Conservation (phyloP, 2,888 invertebrate genomes). For the Drosophila nr. fundita region DNA sequence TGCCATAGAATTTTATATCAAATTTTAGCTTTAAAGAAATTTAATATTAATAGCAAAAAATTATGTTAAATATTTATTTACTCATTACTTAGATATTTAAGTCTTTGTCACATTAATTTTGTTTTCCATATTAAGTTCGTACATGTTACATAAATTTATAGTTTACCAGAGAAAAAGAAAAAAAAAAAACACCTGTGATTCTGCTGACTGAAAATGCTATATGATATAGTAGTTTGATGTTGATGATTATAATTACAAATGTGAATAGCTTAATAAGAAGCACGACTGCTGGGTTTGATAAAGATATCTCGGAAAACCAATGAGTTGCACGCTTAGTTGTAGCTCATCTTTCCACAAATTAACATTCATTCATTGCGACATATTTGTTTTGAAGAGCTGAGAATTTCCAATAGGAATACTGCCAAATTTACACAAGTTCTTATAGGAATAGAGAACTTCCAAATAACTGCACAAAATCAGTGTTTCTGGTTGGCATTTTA, state of each 20-base stretch:
- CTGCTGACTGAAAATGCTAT: background rate
- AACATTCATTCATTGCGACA: too few species aligned
- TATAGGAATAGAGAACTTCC: background rate
- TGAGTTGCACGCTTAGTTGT: background rate
- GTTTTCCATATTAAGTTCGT: too few species aligned
- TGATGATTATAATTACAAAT: background rate
- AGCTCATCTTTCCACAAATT: background rate
- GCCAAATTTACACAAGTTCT: background rate
- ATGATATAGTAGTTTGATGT: background rate
- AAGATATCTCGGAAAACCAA: background rate
- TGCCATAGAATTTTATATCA: rapidly evolving
- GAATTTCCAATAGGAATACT: background rate
- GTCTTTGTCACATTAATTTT: background rate
- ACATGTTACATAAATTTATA: too few species aligned
- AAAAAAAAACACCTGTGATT: too few species aligned
- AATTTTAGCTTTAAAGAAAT: background rate
- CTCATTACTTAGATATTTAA: background rate
- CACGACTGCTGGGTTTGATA: background rate
- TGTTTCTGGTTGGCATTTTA: background rate
- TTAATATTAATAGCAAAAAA: background rate
- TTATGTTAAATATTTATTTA: background rate
- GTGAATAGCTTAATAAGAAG: background rate
- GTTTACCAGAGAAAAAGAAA: too few species aligned
- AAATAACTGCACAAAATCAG: background rate
- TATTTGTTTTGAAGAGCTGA: background rate